Conservation (phyloP, 2,888 invertebrate genomes). For the Rhodophaea formosa region DNA sequence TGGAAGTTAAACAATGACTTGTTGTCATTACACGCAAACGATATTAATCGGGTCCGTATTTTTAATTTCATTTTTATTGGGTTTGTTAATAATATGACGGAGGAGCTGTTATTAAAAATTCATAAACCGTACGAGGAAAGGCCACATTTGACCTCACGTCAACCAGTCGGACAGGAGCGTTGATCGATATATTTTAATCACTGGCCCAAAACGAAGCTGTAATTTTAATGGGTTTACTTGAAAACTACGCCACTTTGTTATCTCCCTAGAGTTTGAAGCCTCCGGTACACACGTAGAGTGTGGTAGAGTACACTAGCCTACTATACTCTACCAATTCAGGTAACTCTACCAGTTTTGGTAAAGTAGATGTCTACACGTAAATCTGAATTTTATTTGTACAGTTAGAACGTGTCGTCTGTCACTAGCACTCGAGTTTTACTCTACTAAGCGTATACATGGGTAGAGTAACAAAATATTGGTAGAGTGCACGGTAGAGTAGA, state of each 20-base stretch:
- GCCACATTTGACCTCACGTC: neutral
- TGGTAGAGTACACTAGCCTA: no score
- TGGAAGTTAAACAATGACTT: neutral
- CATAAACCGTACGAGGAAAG: constrained; percentile 4
- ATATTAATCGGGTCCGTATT: neutral
- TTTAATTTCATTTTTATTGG: constrained; percentile 9
- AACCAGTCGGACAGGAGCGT: neutral
- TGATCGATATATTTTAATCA: neutral
- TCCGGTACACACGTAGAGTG: no score
- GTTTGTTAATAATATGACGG: neutral
- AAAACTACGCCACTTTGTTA: neutral
- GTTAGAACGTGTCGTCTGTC: no score
- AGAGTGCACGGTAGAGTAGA: no score
- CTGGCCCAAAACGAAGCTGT: neutral
- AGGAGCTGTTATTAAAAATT: constrained; percentile 4
- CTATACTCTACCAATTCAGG: no score
- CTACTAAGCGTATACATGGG: no score
- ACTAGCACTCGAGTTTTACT: no score
- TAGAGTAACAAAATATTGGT: no score
- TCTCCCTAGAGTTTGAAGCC: no score
- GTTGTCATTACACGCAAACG: constrained; percentile 1
- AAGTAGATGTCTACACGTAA: no score
- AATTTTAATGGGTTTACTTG: neutral
- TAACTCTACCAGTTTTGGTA: no score
- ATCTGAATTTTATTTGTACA: no score